Conservation (phyloP, 2,888 invertebrate species). For the Unio pictorum region DNA sequence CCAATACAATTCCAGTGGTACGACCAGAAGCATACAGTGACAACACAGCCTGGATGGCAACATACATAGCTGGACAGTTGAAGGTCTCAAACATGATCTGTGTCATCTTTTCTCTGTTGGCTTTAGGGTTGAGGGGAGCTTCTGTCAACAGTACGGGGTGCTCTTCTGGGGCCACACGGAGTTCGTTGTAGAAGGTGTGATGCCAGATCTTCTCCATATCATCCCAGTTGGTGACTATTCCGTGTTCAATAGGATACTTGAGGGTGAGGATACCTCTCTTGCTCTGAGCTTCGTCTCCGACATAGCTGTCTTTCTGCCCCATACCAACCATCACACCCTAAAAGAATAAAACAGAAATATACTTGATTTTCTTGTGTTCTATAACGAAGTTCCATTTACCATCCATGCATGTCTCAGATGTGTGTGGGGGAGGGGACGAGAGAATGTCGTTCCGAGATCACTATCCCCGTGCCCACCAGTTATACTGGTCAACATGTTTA, state of each 20-base stretch:
- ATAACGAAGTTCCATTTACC: too few relatives aligned
- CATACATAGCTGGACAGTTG: conserved; percentile 74
- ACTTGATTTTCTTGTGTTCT: too few relatives aligned
- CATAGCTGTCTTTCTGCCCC: background rate
- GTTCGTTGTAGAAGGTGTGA: conserved; percentile 68
- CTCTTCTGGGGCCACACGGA: conserved; percentile 56
- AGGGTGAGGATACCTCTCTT: too few relatives aligned
- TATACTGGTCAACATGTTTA: too few relatives aligned
- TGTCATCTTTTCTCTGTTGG: conserved; percentile 78
- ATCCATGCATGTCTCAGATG: too few relatives aligned
- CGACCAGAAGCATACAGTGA: conserved; percentile 95
- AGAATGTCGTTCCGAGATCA: too few relatives aligned
- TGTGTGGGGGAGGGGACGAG: too few relatives aligned
- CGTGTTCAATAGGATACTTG: conserved; percentile 46
- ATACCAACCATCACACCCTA: too few relatives aligned
- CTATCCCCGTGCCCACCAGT: too few relatives aligned
- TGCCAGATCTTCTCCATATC: conserved; percentile 69
- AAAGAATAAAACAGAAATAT: too few relatives aligned
- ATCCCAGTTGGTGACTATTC: conserved; percentile 67
- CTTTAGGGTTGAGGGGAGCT: conserved; percentile 90
- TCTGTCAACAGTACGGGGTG: conserved; percentile 65
- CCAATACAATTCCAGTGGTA: conserved; percentile 92
- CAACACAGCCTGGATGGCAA: conserved; percentile 93
- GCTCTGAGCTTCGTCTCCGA: conserved; percentile 3
- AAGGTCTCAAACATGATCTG: conserved; percentile 77